Conservation (phyloP, 2,888 invertebrate species). For the Priocnemis perturbator region DNA sequence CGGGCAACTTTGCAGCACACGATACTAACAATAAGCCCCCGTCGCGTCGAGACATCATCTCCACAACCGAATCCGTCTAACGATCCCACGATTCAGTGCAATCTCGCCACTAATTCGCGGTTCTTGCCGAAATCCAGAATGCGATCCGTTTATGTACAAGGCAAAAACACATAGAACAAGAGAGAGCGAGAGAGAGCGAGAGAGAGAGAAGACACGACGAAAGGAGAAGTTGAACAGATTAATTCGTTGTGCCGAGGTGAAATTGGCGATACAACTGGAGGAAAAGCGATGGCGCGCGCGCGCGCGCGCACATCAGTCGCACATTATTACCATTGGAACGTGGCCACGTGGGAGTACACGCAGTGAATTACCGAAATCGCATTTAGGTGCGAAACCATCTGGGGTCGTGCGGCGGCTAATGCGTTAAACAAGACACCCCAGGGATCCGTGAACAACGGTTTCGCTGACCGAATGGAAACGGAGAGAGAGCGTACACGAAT, state of each 20-base stretch:
- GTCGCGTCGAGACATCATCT: too few species aligned
- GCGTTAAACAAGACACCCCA: slow-evolving; percentile 24
- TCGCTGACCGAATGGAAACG: slow-evolving; percentile 7
- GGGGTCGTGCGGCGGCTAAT: slow-evolving; percentile 26
- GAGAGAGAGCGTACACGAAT: not conserved
- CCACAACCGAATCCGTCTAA: too few species aligned
- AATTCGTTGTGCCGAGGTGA: not conserved
- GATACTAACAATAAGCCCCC: too few species aligned
- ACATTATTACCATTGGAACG: slow-evolving; percentile 23
- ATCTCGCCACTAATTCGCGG: too few species aligned
- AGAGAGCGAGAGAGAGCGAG: too few species aligned
- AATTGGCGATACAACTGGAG: not conserved
- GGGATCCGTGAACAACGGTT: slow-evolving; percentile 1
- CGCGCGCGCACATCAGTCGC: slow-evolving; percentile 22
- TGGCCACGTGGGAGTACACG: slow-evolving; percentile 13
- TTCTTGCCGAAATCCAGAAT: too few species aligned
- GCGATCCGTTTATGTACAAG: too few species aligned
- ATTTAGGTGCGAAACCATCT: slow-evolving; percentile 33
- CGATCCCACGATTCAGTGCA: too few species aligned
- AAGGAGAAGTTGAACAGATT: not conserved
- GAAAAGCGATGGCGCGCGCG: slow-evolving; percentile 10
- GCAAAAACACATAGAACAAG: too few species aligned
- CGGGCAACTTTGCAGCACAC: too few species aligned
- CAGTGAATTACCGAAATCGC: slow-evolving; percentile 35
- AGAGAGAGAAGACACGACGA: not conserved